phyloP scores from a whole-genome alignment of 2,888 invertebrate species.

The Busseola fusca region DNA sequence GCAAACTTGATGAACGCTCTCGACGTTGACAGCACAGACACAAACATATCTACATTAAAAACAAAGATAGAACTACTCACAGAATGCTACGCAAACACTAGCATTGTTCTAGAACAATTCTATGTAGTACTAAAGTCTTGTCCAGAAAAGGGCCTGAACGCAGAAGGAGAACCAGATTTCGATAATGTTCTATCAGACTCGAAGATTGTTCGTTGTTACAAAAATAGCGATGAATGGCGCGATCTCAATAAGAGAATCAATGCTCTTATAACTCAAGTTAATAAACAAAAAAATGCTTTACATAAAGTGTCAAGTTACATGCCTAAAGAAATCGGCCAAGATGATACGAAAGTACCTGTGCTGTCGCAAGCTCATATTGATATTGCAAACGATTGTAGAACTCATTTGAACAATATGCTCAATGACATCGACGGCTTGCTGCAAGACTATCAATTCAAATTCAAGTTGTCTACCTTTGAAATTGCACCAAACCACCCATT shows the following conservation, averaged over 20 bases:
- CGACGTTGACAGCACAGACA: conserved; percentile 71
- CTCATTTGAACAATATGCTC: conserved; percentile 71
- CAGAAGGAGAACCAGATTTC: conserved; percentile 76
- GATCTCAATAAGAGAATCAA: conserved; percentile 76
- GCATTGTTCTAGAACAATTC: conserved; percentile 91
- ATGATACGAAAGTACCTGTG: conserved; percentile 59
- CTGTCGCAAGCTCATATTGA: conserved; percentile 81
- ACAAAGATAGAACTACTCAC: conserved; percentile 80
- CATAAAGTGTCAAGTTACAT: conserved; percentile 72
- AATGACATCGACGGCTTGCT: conserved; percentile 72
- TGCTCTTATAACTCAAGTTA: conserved; percentile 71
- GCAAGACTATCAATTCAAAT: conserved; percentile 74
- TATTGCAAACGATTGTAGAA: conserved; percentile 72
- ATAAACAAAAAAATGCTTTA: conserved; percentile 79
- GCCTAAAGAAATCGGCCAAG: conserved; percentile 75
- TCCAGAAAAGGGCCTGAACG: conserved; percentile 72
- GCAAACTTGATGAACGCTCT: conserved; percentile 78
- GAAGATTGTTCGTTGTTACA: conserved; percentile 78
- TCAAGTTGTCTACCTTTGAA: conserved; percentile 67
- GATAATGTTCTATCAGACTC: conserved; percentile 79
- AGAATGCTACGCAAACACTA: conserved; percentile 84
- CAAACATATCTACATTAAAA: conserved; percentile 76
- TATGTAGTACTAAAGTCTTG: conserved; percentile 90
- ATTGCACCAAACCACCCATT: conserved; percentile 75
- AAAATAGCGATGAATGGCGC: conserved; percentile 81